These are phyloP conservation scores for Lethenteron camtschaticum DNA, from an alignment of 2,113 vertebrate species.

Conservation along the genomic window DNA sequence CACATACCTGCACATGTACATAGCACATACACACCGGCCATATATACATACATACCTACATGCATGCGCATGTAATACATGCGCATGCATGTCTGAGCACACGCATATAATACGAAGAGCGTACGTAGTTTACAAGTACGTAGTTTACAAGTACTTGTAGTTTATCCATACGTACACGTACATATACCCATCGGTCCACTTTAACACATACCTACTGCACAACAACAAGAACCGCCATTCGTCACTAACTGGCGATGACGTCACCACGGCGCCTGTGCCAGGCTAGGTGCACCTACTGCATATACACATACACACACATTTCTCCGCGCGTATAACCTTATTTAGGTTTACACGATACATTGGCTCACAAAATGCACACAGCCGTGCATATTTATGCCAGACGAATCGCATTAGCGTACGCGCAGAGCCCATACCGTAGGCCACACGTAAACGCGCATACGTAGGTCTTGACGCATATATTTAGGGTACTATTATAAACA, in stretches of 20 bases:
- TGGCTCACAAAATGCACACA: neutral
- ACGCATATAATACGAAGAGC: too few species aligned
- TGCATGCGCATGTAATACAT: too few species aligned
- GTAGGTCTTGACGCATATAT: neutral
- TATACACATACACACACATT: neutral
- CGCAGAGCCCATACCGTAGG: neutral
- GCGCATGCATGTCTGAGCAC: too few species aligned
- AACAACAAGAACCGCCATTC: too few species aligned
- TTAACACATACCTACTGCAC: neutral
- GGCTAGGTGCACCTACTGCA: neutral
- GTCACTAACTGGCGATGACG: too few species aligned
- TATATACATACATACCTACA: too few species aligned
- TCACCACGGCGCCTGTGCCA: too few species aligned
- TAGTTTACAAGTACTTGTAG: too few species aligned
- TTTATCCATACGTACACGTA: neutral
- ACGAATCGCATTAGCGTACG: neutral
- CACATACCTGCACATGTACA: too few species aligned
- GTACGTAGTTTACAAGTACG: too few species aligned
- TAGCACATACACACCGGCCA: too few species aligned
- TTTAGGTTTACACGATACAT: neutral
- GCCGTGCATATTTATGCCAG: neutral
- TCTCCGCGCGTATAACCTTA: neutral
- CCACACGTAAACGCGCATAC: neutral
- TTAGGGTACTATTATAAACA: neutral
- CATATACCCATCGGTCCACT: neutral